phyloP scores from a whole-genome alignment of 2,888 invertebrate species.

The Glyphotaelius pellucidus region DNA sequence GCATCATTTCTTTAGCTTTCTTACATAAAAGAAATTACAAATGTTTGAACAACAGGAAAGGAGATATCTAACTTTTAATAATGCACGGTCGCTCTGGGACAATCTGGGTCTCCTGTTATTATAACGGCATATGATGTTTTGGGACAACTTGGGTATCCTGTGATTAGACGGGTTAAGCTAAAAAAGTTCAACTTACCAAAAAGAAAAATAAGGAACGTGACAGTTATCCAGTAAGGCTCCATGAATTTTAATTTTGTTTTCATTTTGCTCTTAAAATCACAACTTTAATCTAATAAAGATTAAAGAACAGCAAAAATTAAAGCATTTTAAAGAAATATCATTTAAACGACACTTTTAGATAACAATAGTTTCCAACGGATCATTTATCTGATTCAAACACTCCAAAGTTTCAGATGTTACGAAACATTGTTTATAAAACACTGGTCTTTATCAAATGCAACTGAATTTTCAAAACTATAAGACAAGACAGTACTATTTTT shows the following conservation, averaged over 20 bases:
- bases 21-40: too few species aligned
- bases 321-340: background rate
- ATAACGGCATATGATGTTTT: too few species aligned
- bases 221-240: constrained; percentile 4
- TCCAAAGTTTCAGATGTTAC: constrained; percentile 2
- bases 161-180: too few species aligned
- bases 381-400: background rate
- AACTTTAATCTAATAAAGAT: constrained; percentile 6
- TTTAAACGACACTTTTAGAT: background rate
- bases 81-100: too few species aligned
- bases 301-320: background rate
- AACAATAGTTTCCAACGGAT: background rate
- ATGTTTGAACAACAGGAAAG: too few species aligned
- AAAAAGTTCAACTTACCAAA: constrained; percentile 3
- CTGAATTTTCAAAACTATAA: background rate
- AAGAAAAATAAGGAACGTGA: background rate
- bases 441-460: background rate
- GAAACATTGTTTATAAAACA: constrained; percentile 30
- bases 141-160: too few species aligned
- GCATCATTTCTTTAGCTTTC: too few species aligned
- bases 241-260: constrained; percentile 23
- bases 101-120: too few species aligned
- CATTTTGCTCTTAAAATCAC: constrained; percentile 21
- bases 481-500: background rate
- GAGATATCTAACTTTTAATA: too few species aligned